Evolutionary conservation across 2,113 vertebrate genomes (phyloP), one percentile per base, ranked within the genome.

Genomic region (Corvus hawaiiensis): DNA sequence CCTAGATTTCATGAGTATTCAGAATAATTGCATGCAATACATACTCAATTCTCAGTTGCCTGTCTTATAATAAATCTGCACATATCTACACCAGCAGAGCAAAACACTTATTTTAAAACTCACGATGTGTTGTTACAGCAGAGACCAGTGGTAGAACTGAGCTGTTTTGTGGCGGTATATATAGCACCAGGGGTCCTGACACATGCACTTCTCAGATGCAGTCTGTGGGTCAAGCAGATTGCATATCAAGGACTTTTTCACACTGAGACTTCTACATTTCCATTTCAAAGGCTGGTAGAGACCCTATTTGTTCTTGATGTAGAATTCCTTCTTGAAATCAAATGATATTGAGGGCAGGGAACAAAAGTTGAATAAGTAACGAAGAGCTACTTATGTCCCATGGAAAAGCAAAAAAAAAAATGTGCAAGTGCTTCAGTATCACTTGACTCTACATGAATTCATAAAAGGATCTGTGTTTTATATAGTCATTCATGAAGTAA

Each of bases 211-310:
- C 90, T 58, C 63, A 93, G 46, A 46, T 2, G 2, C 19, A 66
- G 23, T 80, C 72, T 83, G n/a, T 0, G 0, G 63, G 88, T 90
- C 67, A 83, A 88, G 55, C 43, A 88, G 63, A 86, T 88, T 73
- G 82, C 90, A 77, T 51, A 85, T 85, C 94, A 95, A 97, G 79
- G 82, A 51, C 82, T 86, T 93, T 43, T 80, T 95, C 95, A 90
- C 79, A 66, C 94, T 51, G 46, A 75, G 76, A 56, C 41, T 74
- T 59, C 73, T 41, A 11, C 43, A 96, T 95, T 95, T 96, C 93
- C 85, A 96, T 95, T 94, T 97, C 92, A 97, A 96, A 96, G 66
- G 51, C 59, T 77, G 23, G 12, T 22, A 81, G 84, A 93, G 43
- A 55, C 16, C 10, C 55, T 86, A 13, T 93, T 86, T 96, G 59